Conservation (phyloP, 2,797 vertebrate genomes). For the Psittacula derbiana region DNA sequence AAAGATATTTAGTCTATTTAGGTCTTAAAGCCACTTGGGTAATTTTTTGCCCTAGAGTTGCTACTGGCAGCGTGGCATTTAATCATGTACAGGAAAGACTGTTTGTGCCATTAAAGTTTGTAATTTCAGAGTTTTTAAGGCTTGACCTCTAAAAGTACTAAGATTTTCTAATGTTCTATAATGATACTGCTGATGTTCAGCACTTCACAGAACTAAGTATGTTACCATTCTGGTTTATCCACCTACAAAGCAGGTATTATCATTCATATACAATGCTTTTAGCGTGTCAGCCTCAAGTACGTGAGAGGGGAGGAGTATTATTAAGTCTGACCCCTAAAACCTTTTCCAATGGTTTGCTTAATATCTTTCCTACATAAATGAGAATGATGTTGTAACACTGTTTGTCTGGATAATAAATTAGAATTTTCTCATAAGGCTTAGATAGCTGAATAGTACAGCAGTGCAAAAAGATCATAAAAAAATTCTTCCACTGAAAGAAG, state of each 20-base stretch:
- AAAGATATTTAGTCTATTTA: background rate
- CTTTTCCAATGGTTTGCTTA: background rate
- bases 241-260: conserved; percentile 36
- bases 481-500: background rate
- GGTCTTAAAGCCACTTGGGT: background rate
- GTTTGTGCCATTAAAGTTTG: background rate
- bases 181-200: conserved; percentile 40
- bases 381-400: background rate
- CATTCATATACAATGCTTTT: conserved; percentile 23
- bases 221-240: conserved; percentile 33
- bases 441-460: background rate
- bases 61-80: rapidly evolving
- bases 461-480: background rate
- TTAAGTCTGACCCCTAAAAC: conserved; percentile 51
- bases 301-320: conserved; percentile 38
- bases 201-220: conserved; percentile 36
- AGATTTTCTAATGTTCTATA: conserved; percentile 30
- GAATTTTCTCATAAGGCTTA: background rate
- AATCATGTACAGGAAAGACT: background rate
- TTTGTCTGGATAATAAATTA: background rate
- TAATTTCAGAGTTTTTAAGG: background rate
- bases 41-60: background rate
- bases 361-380: conserved; percentile 13
- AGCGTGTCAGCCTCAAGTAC: conserved; percentile 7
- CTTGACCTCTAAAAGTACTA: conserved; percentile 17